Percentiles rank a stretch among this genome's conserved stretches.
These are phyloP conservation scores for Cheirogaleus major DNA, from an alignment of 2,797 vertebrate species.

Conservation along the genomic window DNA sequence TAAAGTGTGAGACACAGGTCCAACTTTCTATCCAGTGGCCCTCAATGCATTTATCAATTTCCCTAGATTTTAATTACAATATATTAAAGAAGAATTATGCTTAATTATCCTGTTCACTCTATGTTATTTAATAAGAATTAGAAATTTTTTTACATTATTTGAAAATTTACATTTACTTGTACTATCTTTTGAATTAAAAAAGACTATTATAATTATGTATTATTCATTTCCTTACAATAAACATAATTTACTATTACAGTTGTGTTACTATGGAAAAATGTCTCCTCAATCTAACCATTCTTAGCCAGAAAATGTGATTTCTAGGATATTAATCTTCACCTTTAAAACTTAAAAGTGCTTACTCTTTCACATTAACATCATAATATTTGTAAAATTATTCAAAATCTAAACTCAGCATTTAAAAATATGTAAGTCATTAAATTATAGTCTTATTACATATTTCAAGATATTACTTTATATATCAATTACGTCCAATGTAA, in stretches of 20 bases:
- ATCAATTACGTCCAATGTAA: background rate
- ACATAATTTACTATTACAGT: background rate
- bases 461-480: background rate
- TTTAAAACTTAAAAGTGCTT: background rate
- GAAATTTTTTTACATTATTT: background rate
- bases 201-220: background rate
- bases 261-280: background rate
- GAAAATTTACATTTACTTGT: slow-evolving; percentile 12
- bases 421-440: background rate
- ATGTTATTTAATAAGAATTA: background rate
- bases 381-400: background rate
- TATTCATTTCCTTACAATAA: background rate
- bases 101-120: background rate
- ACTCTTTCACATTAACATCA: background rate
- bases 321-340: background rate
- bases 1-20: background rate
- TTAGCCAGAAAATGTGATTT: slow-evolving; percentile 35
- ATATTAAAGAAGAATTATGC: background rate
- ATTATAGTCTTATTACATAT: slow-evolving; percentile 11
- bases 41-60: background rate
- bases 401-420: background rate
- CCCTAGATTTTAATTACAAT: background rate
- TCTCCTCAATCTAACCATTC: background rate
- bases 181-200: background rate
- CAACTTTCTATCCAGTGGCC: background rate